phyloP scores from a whole-genome alignment of 2,888 invertebrate genomes.

The Rhagium mordax region DNA sequence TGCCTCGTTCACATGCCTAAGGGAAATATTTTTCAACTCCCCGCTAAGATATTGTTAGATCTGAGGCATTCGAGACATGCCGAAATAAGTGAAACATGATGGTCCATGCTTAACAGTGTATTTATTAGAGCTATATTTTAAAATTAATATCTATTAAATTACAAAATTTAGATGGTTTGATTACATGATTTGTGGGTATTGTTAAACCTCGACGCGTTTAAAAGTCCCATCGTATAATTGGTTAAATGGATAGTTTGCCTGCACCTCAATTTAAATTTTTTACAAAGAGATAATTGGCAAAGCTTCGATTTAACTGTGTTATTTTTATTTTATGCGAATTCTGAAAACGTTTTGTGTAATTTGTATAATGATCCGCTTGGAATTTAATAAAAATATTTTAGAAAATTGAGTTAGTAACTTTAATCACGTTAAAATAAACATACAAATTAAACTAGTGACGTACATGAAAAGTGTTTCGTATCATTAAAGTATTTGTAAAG shows the following conservation, averaged over 20 bases:
- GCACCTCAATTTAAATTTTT: conserved; percentile 8
- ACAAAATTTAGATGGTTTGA: conserved; percentile 44
- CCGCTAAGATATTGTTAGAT: not conserved
- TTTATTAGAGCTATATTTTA: conserved; percentile 39
- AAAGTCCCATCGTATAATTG: conserved; percentile 20
- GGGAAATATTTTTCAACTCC: conserved; percentile 11
- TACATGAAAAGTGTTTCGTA: not conserved
- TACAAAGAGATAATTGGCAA: conserved; percentile 14
- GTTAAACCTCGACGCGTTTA: conserved; percentile 14
- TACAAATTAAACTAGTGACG: not conserved
- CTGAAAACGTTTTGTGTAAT: not conserved
- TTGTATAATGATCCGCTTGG: not conserved
- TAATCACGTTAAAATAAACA: not conserved
- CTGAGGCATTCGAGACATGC: conserved; percentile 39
- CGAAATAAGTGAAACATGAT: conserved; percentile 41
- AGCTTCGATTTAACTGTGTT: not conserved
- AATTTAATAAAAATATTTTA: not conserved
- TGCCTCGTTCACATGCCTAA: conserved; percentile 19
- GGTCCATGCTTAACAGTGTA: conserved; percentile 29
- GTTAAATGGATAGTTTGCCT: conserved; percentile 28
- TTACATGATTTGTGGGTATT: conserved; percentile 49
- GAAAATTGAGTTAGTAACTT: not conserved
- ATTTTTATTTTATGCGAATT: not conserved
- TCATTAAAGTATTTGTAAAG: not conserved
- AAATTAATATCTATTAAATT: conserved; percentile 45